phyloP scores from a whole-genome alignment of 2,113 vertebrate genomes.

The Crotalus horridus region DNA sequence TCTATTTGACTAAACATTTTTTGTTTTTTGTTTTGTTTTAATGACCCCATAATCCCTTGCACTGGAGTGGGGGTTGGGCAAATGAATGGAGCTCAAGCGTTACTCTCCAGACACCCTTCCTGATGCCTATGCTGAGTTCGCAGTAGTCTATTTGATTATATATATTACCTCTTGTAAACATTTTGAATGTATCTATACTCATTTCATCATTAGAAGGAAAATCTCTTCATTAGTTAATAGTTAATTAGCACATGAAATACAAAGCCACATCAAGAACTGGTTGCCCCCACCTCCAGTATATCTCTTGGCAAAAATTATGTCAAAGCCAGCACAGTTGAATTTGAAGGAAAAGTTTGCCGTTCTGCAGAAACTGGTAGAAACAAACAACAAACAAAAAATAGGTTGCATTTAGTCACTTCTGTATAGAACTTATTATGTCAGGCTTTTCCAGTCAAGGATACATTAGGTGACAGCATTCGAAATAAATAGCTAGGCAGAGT shows the following conservation, averaged over 20 bases:
- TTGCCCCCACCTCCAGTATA: neutral
- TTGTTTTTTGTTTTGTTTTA: neutral
- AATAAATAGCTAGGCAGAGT: slow-evolving; percentile 26
- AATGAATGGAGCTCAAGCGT: too few relatives aligned
- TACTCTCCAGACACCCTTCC: too few relatives aligned
- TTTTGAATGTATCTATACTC: neutral
- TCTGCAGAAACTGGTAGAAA: neutral
- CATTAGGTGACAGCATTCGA: slow-evolving; percentile 20
- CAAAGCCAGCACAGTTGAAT: neutral
- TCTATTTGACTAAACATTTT: neutral
- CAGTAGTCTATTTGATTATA: too few relatives aligned
- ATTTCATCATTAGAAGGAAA: neutral
- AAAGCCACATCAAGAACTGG: slow-evolving; percentile 11
- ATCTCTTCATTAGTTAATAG: slow-evolving; percentile 25
- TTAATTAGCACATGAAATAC: slow-evolving; percentile 11
- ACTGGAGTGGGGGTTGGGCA: neutral
- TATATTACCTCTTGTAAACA: neutral
- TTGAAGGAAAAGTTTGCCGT: neutral
- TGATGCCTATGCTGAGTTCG: too few relatives aligned
- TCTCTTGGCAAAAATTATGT: neutral
- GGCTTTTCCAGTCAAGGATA: slow-evolving; percentile 15
- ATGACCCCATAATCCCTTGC: neutral
- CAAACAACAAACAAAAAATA: neutral
- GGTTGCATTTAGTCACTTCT: slow-evolving; percentile 1
- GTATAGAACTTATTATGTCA: slow-evolving; percentile 1